These are phyloP conservation scores for Geococcyx californianus DNA, from an alignment of 2,113 vertebrate species.

Conservation along the genomic window DNA sequence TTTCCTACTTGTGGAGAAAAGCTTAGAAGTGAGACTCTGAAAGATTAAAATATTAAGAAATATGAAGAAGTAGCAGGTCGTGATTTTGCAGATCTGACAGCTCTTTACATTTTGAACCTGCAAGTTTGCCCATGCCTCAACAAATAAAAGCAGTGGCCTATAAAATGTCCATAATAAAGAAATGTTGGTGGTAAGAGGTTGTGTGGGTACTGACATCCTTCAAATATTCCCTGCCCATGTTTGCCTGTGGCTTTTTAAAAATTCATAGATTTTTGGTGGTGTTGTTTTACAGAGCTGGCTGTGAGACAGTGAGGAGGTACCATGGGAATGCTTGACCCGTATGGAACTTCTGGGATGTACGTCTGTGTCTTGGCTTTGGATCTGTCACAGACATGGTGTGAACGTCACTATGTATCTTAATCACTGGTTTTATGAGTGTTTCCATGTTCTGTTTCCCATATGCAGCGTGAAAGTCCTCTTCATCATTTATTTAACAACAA, in stretches of 20 bases:
- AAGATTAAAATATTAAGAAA: not conserved
- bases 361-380: not conserved
- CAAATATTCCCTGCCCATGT: not conserved
- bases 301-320: not conserved
- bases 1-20: not conserved
- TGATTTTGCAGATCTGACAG: not conserved
- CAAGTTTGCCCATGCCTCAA: not conserved
- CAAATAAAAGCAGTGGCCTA: not conserved
- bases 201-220: not conserved
- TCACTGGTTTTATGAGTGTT: not conserved
- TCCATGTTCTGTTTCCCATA: not conserved
- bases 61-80: not conserved
- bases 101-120: not conserved
- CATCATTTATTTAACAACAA: not conserved
- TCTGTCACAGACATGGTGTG: not conserved
- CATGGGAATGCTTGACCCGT: accelerated
- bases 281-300: not conserved
- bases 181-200: not conserved
- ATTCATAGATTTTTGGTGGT: accelerated
- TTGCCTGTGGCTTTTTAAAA: not conserved
- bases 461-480: not conserved
- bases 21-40: not conserved
- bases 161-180: not conserved
- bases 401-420: not conserved
- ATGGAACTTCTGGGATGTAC: not conserved